Evolutionary conservation across 2,888 invertebrate species (phyloP).

Genomic region (Polyommatus iphigenia): DNA sequence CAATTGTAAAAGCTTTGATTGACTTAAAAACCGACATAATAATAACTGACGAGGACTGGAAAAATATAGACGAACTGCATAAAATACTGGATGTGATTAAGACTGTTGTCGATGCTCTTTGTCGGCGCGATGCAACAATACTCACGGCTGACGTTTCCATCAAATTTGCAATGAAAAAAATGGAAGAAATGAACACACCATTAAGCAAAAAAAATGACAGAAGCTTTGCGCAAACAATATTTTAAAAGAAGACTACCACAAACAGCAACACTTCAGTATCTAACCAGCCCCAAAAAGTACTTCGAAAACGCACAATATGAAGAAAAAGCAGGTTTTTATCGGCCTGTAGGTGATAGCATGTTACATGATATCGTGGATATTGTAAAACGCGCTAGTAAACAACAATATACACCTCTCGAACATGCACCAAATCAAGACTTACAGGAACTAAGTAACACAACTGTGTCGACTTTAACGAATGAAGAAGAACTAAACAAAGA

Average conservation of each 20-base stretch:
- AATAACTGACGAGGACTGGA: background rate
- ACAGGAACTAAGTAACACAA: background rate
- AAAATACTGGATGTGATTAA: background rate
- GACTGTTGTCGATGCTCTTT: background rate
- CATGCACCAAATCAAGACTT: background rate
- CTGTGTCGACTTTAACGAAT: background rate
- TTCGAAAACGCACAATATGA: background rate
- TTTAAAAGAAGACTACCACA: background rate
- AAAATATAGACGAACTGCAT: background rate
- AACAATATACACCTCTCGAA: background rate
- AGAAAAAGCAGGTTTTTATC: background rate
- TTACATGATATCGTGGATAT: background rate
- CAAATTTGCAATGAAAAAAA: background rate
- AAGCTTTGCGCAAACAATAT: background rate
- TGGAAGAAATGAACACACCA: background rate
- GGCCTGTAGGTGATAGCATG: background rate
- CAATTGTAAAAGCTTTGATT: background rate
- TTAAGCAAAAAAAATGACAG: background rate
- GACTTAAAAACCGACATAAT: background rate
- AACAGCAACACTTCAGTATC: background rate
- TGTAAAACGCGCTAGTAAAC: background rate
- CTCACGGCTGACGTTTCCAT: background rate
- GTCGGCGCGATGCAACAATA: background rate
- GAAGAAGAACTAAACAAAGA: background rate
- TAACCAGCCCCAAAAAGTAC: background rate